Evolutionary conservation across 2,888 invertebrate species (phyloP), one percentile per base, ranked within the genome.

Genomic region (Pyrocoelia pectoralis): DNA sequence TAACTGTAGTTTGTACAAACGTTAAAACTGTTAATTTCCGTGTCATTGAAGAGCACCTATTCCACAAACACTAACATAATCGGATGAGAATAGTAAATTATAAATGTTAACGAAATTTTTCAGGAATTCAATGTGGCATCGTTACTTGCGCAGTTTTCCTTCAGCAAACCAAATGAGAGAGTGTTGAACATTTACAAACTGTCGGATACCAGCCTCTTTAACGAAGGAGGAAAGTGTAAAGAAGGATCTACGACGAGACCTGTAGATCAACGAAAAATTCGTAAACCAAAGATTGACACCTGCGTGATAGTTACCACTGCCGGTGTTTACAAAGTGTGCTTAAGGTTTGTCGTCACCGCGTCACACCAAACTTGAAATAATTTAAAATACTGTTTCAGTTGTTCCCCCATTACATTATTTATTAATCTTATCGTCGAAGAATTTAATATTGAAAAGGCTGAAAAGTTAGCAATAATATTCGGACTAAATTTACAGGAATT

Each of bases 401-500:
- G 79, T 74, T 81, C 84, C 38, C 81, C 85, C 54, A 75, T 85
- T 46, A 79, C 79, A 38, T 80, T 85, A 71, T 88, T 88, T 77
- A 83, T 88, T 74, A 82, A 86, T 65, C 78, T 86, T 65, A 83
- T 88, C 55, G 79, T 86, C 38, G 83, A 82, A 69, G 82, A 83
- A 50, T 82, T 83, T 63, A 84, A 87, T 70, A 74, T 86, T 5
- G 83, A 84, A 43, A 82, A 82, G 72, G 87, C 88, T 5, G 87
- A 86, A 70, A 83, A 83, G 70, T 76, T 89, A 40, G 86, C 87
- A 1, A 78, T 83, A 51, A 82, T 88, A 52, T 87, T 87, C 74
- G 85, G 86, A 50, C 79, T 89, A 55, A 87, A 88, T 72, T 81
- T 91, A 51, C 87, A 88, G 65, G 85, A 87, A 56, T 81, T 90